These are phyloP conservation scores for Bombus consobrinus DNA, from an alignment of 1,140 invertebrate species.

Conservation along the genomic window DNA sequence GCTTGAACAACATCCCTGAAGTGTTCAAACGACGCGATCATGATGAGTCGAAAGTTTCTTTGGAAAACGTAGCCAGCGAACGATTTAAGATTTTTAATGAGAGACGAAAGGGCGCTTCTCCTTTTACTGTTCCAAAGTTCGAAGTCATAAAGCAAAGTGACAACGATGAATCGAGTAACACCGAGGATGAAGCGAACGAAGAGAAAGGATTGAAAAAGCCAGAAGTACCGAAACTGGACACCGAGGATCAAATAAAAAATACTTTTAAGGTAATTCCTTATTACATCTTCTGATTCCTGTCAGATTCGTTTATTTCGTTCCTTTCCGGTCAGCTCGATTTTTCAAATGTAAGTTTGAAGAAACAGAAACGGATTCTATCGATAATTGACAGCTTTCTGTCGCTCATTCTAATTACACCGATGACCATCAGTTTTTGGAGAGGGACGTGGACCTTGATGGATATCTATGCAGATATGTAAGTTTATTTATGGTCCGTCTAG, in stretches of 20 bases:
- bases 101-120: no score
- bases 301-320: not conserved
- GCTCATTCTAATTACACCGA: constrained; percentile 83
- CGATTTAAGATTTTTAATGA: no score
- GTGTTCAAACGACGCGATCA: not conserved
- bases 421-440: constrained; percentile 87
- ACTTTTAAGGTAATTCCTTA: not conserved
- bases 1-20: constrained; percentile 5
- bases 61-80: not conserved
- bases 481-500: not conserved
- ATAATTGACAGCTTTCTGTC: constrained; percentile 64
- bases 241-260: no score
- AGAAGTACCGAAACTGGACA: not conserved
- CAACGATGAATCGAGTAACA: not conserved
- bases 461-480: constrained; percentile 76
- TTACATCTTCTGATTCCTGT: not conserved
- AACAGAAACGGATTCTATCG: constrained; percentile 54
- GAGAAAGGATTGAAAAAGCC: not conserved
- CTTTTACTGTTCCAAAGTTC: no score
- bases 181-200: not conserved
- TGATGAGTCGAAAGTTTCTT: not conserved
- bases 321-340: not conserved
- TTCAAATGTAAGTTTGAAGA: not conserved
- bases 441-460: constrained; percentile 87
- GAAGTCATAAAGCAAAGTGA: not conserved